phyloP scores from a whole-genome alignment of 2,888 invertebrate species.

The Ophioninae sp. region DNA sequence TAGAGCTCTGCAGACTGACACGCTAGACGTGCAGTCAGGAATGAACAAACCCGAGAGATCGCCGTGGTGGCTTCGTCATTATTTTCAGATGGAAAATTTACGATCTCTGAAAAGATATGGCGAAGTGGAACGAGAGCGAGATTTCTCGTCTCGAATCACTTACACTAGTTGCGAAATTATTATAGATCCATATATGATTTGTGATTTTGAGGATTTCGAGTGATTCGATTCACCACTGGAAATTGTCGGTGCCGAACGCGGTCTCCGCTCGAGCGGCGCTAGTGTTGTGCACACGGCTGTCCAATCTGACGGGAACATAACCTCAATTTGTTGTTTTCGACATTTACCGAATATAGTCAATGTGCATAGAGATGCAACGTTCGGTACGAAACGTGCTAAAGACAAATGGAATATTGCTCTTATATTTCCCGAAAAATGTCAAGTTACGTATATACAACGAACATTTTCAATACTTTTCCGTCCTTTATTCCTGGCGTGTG shows the following conservation, averaged over 20 bases:
- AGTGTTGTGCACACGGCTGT: not conserved
- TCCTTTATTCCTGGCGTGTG: no score
- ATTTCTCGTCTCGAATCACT: conserved; percentile 65
- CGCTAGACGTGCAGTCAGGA: conserved; percentile 52
- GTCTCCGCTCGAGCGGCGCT: not conserved
- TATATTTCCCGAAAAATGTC: no score
- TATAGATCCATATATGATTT: conserved; percentile 38
- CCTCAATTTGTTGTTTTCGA: no score
- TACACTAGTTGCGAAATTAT: conserved; percentile 56
- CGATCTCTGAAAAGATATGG: conserved; percentile 51
- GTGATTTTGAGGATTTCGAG: conserved; percentile 33
- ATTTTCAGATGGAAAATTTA: conserved; percentile 62
- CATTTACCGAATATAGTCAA: no score
- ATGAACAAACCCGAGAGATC: conserved; percentile 50
- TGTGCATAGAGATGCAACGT: no score
- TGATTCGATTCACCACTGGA: not conserved
- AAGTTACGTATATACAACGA: no score
- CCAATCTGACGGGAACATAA: no score
- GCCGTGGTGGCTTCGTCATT: conserved; percentile 51
- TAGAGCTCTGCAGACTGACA: conserved; percentile 58
- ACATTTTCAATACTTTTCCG: no score
- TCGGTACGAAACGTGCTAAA: no score
- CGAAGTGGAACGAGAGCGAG: conserved; percentile 58
- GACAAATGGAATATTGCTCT: no score
- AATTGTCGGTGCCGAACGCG: not conserved